Conservation (phyloP, 2,113 vertebrate genomes). For the Plotosus lineatus region DNA sequence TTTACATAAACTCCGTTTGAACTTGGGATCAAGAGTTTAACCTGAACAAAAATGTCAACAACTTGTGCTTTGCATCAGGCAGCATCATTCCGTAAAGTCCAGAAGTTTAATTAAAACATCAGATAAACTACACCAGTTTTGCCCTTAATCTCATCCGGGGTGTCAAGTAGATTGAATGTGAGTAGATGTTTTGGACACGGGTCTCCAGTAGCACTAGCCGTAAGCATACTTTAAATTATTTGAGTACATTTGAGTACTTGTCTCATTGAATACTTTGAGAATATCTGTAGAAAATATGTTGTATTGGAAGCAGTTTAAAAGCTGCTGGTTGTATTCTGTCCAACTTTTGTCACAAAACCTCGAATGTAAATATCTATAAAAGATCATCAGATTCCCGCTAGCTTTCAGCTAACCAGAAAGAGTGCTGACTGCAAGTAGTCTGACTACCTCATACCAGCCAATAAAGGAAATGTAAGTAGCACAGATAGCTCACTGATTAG, state of each 20-base stretch:
- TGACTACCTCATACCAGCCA: neutral
- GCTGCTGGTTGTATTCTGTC: neutral
- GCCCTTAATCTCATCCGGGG: neutral
- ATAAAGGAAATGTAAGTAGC: neutral
- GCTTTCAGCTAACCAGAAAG: neutral
- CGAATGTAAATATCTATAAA: neutral
- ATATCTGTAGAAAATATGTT: neutral
- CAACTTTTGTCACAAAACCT: neutral
- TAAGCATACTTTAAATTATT: neutral
- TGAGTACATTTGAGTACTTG: neutral
- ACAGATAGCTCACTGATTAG: no score
- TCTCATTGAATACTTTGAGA: no score
- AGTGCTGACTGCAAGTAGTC: neutral
- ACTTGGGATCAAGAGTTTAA: neutral
- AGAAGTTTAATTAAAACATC: neutral
- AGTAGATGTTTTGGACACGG: neutral
- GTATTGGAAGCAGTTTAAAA: neutral
- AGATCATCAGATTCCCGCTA: neutral
- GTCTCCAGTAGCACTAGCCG: neutral
- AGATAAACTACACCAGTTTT: neutral
- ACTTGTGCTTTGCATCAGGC: neutral
- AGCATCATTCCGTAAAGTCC: neutral
- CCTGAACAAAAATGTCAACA: neutral
- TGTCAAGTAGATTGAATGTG: neutral
- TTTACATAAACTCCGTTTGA: neutral